phyloP scores from a whole-genome alignment of 53 echinoderm and acorn worm genomes.

The Luidia sarsii region DNA sequence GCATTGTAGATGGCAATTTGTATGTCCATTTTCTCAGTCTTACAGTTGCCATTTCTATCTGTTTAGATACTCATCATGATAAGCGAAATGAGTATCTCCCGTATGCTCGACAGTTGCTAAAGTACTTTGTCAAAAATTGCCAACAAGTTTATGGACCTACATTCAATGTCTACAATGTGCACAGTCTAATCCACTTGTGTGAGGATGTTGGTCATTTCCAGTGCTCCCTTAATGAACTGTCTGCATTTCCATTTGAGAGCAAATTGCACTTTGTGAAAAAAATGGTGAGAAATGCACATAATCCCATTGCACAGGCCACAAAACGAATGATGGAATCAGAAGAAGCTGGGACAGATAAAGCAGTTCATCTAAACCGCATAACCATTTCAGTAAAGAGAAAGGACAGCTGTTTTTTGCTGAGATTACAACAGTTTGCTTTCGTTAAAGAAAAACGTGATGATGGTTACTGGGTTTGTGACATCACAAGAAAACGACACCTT shows the following conservation, averaged over 20 bases:
- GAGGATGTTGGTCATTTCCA: conserved; percentile 31
- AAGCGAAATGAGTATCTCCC: conserved; percentile 35
- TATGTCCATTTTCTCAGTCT: conserved; percentile 22
- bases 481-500: conserved; percentile 33
- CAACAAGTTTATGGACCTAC: conserved; percentile 14
- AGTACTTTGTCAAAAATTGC: conserved; percentile 29
- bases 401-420: conserved; percentile 25
- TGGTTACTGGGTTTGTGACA: conserved; percentile 37
- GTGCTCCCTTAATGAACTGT: conserved; percentile 23
- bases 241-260: conserved; percentile 40
- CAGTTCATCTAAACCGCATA: background rate
- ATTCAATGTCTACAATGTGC: conserved; percentile 37
- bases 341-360: conserved; percentile 5
- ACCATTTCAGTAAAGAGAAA: conserved; percentile 22
- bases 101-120: conserved; percentile 34
- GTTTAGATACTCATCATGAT: conserved; percentile 3
- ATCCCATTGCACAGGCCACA: conserved; percentile 39
- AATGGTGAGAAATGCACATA: conserved; percentile 35
- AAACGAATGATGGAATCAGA: conserved; percentile 19
- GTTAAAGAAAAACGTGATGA: conserved; percentile 28
- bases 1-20: conserved; percentile 12
- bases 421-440: conserved; percentile 21
- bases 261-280: conserved; percentile 31
- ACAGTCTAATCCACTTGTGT: conserved; percentile 17
- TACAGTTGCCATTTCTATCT: conserved; percentile 5